Evolutionary conservation across 1,140 invertebrate genomes (phyloP), one percentile per base, ranked within the genome.

Genomic region (Calycopis cecrops): DNA sequence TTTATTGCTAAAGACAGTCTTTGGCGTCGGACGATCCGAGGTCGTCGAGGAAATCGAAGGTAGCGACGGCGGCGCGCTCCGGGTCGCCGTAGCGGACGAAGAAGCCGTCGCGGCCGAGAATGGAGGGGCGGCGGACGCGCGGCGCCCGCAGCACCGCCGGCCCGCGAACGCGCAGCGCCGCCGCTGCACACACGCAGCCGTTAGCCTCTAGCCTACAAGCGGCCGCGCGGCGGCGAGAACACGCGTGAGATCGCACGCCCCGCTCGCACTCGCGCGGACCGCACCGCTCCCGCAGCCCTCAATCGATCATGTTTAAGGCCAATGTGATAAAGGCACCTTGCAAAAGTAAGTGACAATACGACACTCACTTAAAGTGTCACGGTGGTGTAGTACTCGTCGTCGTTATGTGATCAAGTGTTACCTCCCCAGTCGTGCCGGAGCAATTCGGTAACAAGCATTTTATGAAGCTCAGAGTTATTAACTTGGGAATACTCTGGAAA

Each of bases 21-120:
- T 76, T 79, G 78, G 88, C 87, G 65, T 90, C 87, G 58, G 87
- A 88, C 57, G 85, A 89, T 53, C 90, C 91, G 60, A 94, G 81
- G 60, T 93, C 91, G 71, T 95, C 91, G 50, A 95, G 89, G 86
- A 94, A 95, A 84, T 94, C 93, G 78, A 95, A 95, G 62, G 91
- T 92, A 33, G 93, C 92, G 49, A 95, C 91, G 17, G 93, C 93
- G 76, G 94, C 93, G 50, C 89, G 88, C 74, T 95, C 93, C 67
- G 93, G 92, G 57, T 93, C 92, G n/a, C 93, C 93, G 81, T 91
- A 95, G 58, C 93, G 90, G 34, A 93, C 91, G 88, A 90, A 95
- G 82, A 95, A 93, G 70, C 93, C 92, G 38, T 91, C 89, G 35
- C 93, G 88, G 58, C 92, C 92, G 65, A 95, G 91, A 74, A 94